Evolutionary conservation across 2,113 vertebrate species (phyloP), one percentile per base, ranked within the genome.

Genomic region (Coturnix japonica): DNA sequence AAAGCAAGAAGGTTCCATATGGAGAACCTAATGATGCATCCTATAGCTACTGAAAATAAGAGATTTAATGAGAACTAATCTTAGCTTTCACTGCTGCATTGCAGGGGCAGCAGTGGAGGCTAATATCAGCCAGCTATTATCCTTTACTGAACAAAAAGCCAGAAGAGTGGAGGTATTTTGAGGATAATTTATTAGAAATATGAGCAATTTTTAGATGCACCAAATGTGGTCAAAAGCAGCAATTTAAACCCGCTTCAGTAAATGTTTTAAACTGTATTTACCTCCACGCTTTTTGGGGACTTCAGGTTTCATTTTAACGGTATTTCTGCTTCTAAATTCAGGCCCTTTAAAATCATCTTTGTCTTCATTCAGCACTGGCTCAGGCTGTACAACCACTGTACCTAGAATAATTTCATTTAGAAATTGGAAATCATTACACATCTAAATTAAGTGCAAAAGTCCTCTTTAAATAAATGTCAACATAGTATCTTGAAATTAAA

Each of bases 301-400:
- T 96, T 99, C 98, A 91, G 98, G 98, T 98, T 99, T 98, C 95
- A 98, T 98, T 98, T 99, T 99, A 96, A 98, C 97, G 87, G 96
- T 95, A 97, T 98, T 98, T 98, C 98, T 98, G 96, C 97, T 99
- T 97, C 99, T 98, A 98, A 99, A 99, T 97, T 99, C 99, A 75
- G 99, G 99, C 95, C 99, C 99, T 97, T 99, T 99, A 97, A 99
- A 99, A 95, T 99, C 99, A 98, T 99, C 99, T 98, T 98, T 98
- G 91, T 98, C 98, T 97, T 99, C 99, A 98, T 99, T 99, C 92
- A 98, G 98, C 94, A 98, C 98, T 92, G 99, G 98, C 97, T 99
- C 99, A 93, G 99, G 99, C 77, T 98, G 98, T 97, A 99, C 99
- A 95, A 99, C 98, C 96, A 99, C 97, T 93, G 98, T 99, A 95